Evolutionary conservation across 2,113 vertebrate genomes (phyloP).

Genomic region (Taxidea taxus): DNA sequence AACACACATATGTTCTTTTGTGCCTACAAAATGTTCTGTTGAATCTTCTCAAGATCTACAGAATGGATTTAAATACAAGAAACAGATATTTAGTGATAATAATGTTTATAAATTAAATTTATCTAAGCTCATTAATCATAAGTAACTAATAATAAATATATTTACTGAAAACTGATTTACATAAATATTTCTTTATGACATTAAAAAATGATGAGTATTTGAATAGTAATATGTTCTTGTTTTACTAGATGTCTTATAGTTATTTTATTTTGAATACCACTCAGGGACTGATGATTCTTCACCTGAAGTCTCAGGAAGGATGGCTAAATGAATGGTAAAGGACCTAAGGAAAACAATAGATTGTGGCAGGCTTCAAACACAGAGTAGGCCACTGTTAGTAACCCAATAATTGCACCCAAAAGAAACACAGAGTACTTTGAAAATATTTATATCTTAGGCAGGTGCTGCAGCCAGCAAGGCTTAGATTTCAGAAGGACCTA

Average conservation of each 20-base stretch:
- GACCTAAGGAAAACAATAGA: not conserved
- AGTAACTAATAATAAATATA: not conserved
- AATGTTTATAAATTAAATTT: not conserved
- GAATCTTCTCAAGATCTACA: not conserved
- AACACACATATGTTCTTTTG: not conserved
- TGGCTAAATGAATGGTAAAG: not conserved
- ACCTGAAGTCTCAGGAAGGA: not conserved
- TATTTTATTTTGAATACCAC: not conserved
- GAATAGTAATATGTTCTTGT: not conserved
- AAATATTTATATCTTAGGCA: not conserved
- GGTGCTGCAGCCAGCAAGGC: not conserved
- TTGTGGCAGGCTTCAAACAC: fast-evolving
- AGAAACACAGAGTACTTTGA: not conserved
- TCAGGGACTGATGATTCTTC: not conserved
- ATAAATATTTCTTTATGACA: not conserved
- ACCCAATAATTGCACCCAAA: not conserved
- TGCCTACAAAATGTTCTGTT: not conserved
- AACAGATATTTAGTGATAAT: not conserved
- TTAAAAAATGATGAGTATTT: not conserved
- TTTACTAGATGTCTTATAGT: not conserved
- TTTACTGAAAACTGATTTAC: not conserved
- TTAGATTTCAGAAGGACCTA: not conserved
- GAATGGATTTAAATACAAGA: not conserved
- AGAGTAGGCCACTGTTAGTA: not conserved
- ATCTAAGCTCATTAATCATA: not conserved